Evolutionary conservation across 2,888 invertebrate genomes (phyloP), one percentile per base, ranked within the genome.

Genomic region (Eupeodes latifasciatus): DNA sequence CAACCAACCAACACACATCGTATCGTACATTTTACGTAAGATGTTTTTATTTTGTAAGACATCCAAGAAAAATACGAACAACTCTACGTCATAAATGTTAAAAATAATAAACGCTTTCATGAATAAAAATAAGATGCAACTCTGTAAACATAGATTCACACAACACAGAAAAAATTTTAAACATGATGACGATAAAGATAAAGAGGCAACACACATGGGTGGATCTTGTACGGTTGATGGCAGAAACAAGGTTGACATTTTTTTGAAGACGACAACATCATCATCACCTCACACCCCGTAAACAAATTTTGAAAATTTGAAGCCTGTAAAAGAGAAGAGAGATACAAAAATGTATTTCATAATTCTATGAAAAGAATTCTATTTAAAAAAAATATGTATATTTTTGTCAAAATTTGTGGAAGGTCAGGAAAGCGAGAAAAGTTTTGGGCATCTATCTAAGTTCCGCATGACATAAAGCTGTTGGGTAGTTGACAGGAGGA

Each of bases 231-330:
- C 9, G 40, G 34, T 62, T 55, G 62, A 62, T 75, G 47, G 57
- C 78, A 59, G 14, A 34, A 75, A 34, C 86, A 83, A 86, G 86
- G 86, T 79, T 86, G 59, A n/a, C 47, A 5, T 40, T 55, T 12
- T 34, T 10, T 64, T 67, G 59, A 36, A 40, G 69, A 75, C 36
- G 16, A 47, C 27, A 59, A 14, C 11, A n/a, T 75, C 19, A 27
- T n/a, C 14, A n/a, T 75, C 19, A 27, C 11, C 49, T 19, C 7
- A 72, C 11, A 11, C 34, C n/a, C 11, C 49, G n/a, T 5, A 72
- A 9, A 11, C 9, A 62, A 11, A 61, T 51, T 57, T 16, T n/a
- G 51, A 79, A 40, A 40, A 59, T 64, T 75, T 67, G 12, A 79
- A 66, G 62, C n/a, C 67, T 47, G n/a, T 53, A 34, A 19, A 5